phyloP scores from a whole-genome alignment of 37 sponge, comb jelly and placozoan species.

The Geodia barretti region DNA sequence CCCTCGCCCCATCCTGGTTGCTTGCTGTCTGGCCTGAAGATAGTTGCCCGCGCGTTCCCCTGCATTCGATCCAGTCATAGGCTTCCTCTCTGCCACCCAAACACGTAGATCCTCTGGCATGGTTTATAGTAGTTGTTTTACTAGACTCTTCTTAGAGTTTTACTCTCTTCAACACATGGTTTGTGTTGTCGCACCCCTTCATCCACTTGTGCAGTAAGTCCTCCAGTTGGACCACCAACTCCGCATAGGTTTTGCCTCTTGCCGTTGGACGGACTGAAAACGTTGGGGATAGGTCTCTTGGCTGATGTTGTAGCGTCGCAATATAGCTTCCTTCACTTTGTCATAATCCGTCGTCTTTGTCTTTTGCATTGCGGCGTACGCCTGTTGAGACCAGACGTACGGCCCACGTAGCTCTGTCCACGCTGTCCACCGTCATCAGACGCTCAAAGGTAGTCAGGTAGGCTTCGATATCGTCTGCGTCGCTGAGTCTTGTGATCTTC shows the following conservation, averaged over 20 bases:
- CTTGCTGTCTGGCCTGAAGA: conserved; percentile 33
- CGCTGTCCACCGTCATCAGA: too few relatives aligned
- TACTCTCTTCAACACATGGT: conserved; percentile 9
- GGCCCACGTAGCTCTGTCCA: too few relatives aligned
- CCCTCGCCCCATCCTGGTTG: too few relatives aligned
- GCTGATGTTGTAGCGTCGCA: too few relatives aligned
- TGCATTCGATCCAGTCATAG: too few relatives aligned
- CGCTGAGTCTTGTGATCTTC: conserved; percentile 10
- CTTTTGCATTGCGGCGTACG: conserved; percentile 45
- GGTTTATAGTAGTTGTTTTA: conserved; percentile 31
- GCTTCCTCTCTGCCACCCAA: conserved; percentile 32
- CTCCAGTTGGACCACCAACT: conserved; percentile 7
- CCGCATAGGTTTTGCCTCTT: conserved; percentile 6
- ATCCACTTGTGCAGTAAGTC: conserved; percentile 46
- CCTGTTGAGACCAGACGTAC: conserved; percentile 34
- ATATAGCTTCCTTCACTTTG: conserved; percentile 37
- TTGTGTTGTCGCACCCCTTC: background rate
- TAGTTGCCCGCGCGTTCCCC: conserved; percentile 29
- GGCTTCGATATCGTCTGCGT: conserved; percentile 26
- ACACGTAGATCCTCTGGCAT: conserved; percentile 25
- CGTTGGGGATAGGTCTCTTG: conserved; percentile 36
- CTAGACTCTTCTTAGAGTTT: too few relatives aligned
- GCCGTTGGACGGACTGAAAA: conserved; percentile 7
- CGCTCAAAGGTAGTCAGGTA: background rate
- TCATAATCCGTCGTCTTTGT: too few relatives aligned